These are phyloP conservation scores for Antechinus stuartii DNA, from an alignment of 2,113 vertebrate species.

Conservation along the genomic window DNA sequence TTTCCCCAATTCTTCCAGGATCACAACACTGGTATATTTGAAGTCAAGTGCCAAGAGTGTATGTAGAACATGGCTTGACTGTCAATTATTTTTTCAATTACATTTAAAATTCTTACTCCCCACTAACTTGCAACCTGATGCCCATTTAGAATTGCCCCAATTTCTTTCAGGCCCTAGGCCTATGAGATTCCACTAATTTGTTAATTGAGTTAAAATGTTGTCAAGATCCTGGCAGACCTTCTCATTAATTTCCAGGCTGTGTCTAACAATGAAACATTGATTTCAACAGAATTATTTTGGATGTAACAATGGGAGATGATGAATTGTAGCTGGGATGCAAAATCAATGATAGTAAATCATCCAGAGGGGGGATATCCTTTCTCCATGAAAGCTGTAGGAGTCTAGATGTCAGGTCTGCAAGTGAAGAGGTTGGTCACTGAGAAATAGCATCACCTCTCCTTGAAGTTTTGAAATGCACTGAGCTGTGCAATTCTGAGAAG, in stretches of 20 bases:
- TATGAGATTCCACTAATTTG: not conserved
- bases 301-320: not conserved
- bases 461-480: constrained; percentile 10
- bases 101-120: not conserved
- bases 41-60: not conserved
- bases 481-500: not conserved
- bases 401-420: not conserved
- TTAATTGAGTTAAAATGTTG: not conserved
- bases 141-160: not conserved
- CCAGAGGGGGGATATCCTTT: not conserved
- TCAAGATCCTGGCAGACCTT: not conserved
- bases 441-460: not conserved
- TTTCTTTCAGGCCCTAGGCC: not conserved
- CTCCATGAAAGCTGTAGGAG: not conserved
- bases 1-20: not conserved
- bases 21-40: not conserved
- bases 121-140: not conserved
- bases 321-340: not conserved
- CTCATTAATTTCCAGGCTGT: not conserved
- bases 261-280: not conserved
- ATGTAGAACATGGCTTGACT: not conserved
- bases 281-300: not conserved
- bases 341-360: not conserved
- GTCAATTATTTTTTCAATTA: not conserved
- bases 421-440: not conserved